phyloP scores from a whole-genome alignment of 2,113 vertebrate genomes.

The Struthio camelus region DNA sequence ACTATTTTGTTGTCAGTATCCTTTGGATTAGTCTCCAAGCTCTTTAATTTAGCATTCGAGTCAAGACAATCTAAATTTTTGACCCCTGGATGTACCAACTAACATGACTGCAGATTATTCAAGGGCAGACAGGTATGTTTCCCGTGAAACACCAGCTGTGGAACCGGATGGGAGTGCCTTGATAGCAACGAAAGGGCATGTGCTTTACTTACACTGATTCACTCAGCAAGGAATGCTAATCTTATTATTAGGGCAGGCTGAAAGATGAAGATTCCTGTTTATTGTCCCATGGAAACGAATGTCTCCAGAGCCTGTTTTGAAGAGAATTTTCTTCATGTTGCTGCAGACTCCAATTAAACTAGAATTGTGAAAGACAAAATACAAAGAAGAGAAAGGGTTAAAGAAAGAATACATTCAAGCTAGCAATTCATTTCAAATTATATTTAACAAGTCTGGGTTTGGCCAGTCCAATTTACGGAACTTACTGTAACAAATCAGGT shows the following conservation, averaged over 20 bases:
- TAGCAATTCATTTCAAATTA: neutral
- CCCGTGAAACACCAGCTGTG: fast-evolving
- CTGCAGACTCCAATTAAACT: neutral
- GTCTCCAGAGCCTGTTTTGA: neutral
- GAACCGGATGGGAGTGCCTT: neutral
- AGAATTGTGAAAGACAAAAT: neutral
- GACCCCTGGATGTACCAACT: neutral
- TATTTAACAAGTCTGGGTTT: neutral
- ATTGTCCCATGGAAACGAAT: neutral
- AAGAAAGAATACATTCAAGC: neutral
- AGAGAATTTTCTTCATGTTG: neutral
- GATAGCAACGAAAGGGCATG: neutral
- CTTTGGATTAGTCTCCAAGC: neutral
- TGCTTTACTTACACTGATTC: neutral
- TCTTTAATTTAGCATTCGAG: neutral
- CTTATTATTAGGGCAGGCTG: neutral
- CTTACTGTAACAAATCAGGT: neutral
- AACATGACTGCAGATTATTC: neutral
- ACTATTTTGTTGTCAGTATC: neutral
- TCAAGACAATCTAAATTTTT: neutral
- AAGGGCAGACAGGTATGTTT: neutral
- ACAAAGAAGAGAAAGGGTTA: neutral
- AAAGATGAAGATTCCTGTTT: neutral
- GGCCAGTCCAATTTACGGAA: neutral
- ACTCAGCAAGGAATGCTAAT: neutral